Percentiles rank a stretch among this genome's conserved stretches.
Evolutionary conservation across 1,140 invertebrate species (phyloP).

Genomic region (Drosophila arizonae): DNA sequence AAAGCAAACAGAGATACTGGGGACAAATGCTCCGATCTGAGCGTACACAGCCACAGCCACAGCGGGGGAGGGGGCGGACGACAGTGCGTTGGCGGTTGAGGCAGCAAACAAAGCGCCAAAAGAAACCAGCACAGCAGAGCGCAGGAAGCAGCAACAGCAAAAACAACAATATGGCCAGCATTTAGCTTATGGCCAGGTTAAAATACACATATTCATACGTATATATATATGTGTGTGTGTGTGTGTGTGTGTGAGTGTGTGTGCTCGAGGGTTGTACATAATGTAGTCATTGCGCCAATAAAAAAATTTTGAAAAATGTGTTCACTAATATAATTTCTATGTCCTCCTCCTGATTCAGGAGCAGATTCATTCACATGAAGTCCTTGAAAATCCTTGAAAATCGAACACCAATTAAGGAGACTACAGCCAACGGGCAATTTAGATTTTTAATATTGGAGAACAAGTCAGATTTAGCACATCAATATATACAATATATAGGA

Average conservation of each 20-base stretch:
- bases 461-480: too few relatives aligned
- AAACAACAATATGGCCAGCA: slow-evolving; percentile 46
- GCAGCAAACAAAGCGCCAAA: slow-evolving; percentile 30
- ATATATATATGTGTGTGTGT: neutral
- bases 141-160: slow-evolving; percentile 11
- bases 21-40: neutral
- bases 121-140: slow-evolving; percentile 10
- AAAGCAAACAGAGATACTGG: slow-evolving; percentile 11
- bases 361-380: too few relatives aligned
- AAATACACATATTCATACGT: slow-evolving; percentile 11
- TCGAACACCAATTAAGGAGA: too few relatives aligned
- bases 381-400: too few relatives aligned
- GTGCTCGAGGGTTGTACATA: neutral
- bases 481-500: too few relatives aligned
- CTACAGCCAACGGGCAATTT: too few relatives aligned
- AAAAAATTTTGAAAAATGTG: neutral
- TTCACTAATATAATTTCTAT: neutral
- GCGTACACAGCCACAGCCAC: neutral
- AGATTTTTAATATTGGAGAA: too few relatives aligned
- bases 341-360: too few relatives aligned
- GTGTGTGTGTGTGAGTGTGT: slow-evolving; percentile 1
- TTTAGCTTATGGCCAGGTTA: slow-evolving; percentile 54
- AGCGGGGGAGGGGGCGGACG: neutral
- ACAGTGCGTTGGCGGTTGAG: slow-evolving; percentile 8
- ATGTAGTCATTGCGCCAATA: neutral